Base-by-base conservation (phyloP, 2,113 vertebrate species). In the Dendropsophus ebraccatus region DNA sequence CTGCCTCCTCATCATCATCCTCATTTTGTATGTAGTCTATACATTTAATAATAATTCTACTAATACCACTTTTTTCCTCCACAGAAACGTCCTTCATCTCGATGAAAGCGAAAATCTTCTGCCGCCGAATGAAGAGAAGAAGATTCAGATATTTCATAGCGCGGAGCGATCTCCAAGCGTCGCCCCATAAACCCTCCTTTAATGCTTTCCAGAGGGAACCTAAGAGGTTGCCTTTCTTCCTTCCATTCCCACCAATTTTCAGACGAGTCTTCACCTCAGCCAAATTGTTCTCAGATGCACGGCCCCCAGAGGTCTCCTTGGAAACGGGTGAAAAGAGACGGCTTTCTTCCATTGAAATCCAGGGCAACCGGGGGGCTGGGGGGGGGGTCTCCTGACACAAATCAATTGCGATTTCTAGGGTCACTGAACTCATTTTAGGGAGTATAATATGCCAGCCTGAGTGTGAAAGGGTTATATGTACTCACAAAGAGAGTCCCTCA, bases 201-300 rank as follows among this genome's bases (percentile, higher is more conserved):
- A 84, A 65, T 65, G 45, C 72, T 49, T 32, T 77, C 83, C 83
- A 78, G 30, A 49, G 58, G 74, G 73, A 77, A 47, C 8, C 56
- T 52, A 41, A 17, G 28, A 54, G 73, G 37, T 25, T 10, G 23
- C 52, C 52, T 80, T 80, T 86, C 58, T 85, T 41, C 32, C 25
- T 52, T 86, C 21, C 8, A 62, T 96, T 96, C 96, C 95, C 96
- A 97, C 95, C 95, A 14, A 92, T 89, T 87, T 91, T 92, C 92
- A 94, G 95, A 95, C 94, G 90, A 93, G 95, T 94, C 95, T 96
- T 96, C 96, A 96, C 96, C 97, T 95, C 94, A 94, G 93, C 94
- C 93, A 92, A 94, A 95, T 96, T 94, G 94, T 95, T 97, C 96
- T 97, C 96, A 96, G 95, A 95, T 93, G 93, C 94, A 92, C 89